Evolutionary conservation across 2,113 vertebrate species (phyloP).

Genomic region (Theristicus caerulescens): DNA sequence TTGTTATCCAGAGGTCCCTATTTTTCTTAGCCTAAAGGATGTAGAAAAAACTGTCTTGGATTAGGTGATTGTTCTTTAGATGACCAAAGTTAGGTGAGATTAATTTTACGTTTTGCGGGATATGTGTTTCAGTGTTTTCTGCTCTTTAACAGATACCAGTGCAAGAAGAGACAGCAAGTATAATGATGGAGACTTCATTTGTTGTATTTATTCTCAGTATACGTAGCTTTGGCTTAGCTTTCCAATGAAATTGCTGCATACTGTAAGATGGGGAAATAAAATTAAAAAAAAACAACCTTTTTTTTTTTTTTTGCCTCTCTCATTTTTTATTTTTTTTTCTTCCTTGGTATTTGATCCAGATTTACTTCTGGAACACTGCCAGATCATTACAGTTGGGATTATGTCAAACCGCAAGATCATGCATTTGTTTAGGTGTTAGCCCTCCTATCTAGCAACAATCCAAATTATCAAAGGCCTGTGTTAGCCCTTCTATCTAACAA

Average conservation of each 20-base stretch:
- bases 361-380: neutral
- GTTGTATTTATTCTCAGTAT: neutral
- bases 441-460: neutral
- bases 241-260: neutral
- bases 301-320: rapidly evolving
- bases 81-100: neutral
- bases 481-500: neutral
- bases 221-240: neutral
- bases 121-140: neutral
- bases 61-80: neutral
- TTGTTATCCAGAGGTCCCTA: neutral
- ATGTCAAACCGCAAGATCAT: neutral
- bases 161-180: neutral
- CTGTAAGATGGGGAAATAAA: neutral
- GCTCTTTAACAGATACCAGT: neutral
- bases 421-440: neutral
- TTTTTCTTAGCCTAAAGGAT: neutral
- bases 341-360: neutral
- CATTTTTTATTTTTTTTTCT: neutral
- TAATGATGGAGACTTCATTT: neutral
- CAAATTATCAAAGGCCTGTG: neutral
- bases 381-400: neutral
- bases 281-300: neutral
- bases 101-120: neutral
- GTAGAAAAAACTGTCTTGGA: neutral